These are phyloP conservation scores for Pseudocheirus occidentalis DNA, from an alignment of 2,797 vertebrate species.

Conservation along the genomic window DNA sequence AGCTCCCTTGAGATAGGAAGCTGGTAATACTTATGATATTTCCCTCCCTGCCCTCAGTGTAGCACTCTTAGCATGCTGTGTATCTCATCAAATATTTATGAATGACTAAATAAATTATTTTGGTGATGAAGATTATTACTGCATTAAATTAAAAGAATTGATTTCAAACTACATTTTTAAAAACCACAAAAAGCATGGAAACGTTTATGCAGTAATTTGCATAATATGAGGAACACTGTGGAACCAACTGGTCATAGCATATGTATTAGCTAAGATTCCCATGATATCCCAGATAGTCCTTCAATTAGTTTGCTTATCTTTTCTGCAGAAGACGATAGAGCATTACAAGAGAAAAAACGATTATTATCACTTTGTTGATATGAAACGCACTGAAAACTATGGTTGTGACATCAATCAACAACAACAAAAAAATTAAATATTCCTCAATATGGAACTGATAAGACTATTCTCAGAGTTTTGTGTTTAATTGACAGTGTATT, in stretches of 20 bases:
- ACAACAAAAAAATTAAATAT: constrained; percentile 3
- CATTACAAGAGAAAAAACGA: constrained; percentile 78
- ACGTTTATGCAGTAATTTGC: constrained; percentile 53
- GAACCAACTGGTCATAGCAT: constrained; percentile 60
- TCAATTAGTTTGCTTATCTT: constrained; percentile 79
- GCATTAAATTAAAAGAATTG: background rate
- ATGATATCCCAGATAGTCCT: constrained; percentile 78
- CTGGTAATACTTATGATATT: background rate
- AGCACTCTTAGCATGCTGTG: background rate
- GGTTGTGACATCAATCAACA: constrained; percentile 81
- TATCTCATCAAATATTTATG: background rate
- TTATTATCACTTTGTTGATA: constrained; percentile 78
- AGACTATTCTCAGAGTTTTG: constrained; percentile 70
- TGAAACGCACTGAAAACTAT: constrained; percentile 78
- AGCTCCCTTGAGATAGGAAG: background rate
- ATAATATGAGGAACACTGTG: constrained; percentile 70
- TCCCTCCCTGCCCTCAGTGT: background rate
- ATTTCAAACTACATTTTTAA: background rate
- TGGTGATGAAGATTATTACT: background rate
- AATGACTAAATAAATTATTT: background rate
- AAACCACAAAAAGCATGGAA: background rate
- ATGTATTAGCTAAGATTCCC: constrained; percentile 74
- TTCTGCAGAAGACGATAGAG: constrained; percentile 76
- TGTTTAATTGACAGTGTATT: constrained; percentile 76
- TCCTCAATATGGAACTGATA: constrained; percentile 71